Conservation (phyloP, 2,113 vertebrate genomes). For the Hyla sarda region DNA sequence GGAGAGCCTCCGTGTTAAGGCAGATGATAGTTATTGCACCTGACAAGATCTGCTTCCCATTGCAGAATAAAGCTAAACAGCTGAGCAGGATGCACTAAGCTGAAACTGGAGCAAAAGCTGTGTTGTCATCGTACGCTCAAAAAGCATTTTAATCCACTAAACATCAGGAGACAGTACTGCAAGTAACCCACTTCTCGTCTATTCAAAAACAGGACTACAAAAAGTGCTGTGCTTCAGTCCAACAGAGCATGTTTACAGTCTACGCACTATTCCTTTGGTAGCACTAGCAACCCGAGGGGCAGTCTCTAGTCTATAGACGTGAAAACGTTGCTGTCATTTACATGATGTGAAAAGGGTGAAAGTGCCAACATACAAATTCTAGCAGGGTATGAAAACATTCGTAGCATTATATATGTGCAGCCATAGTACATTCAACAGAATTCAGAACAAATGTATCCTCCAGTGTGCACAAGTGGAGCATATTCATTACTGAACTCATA, state of each 20-base stretch:
- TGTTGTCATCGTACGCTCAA: constrained; percentile 36
- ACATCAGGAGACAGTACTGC: background rate
- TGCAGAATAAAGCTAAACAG: constrained; percentile 53
- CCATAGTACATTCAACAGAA: background rate
- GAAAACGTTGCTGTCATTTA: constrained; percentile 19
- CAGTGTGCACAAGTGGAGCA: background rate
- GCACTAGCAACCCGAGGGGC: constrained; percentile 48
- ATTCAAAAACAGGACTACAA: constrained; percentile 29
- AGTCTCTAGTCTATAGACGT: constrained; percentile 35
- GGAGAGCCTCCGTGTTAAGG: constrained; percentile 62
- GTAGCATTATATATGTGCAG: background rate
- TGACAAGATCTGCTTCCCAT: constrained; percentile 59
- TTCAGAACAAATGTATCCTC: background rate
- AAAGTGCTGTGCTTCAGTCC: background rate
- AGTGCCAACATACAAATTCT: constrained; percentile 5
- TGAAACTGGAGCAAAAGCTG: constrained; percentile 38
- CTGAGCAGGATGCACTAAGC: constrained; percentile 47
- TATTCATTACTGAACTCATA: background rate
- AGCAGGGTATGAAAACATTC: constrained; percentile 12
- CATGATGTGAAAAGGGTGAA: constrained; percentile 32
- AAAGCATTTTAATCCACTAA: constrained; percentile 54
- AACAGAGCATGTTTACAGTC: constrained; percentile 26
- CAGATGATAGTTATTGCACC: constrained; percentile 57
- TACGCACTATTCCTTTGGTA: constrained; percentile 31
- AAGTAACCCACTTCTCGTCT: constrained; percentile 47